Evolutionary conservation across 2,888 invertebrate genomes (phyloP).

Genomic region (Apamea monoglypha): DNA sequence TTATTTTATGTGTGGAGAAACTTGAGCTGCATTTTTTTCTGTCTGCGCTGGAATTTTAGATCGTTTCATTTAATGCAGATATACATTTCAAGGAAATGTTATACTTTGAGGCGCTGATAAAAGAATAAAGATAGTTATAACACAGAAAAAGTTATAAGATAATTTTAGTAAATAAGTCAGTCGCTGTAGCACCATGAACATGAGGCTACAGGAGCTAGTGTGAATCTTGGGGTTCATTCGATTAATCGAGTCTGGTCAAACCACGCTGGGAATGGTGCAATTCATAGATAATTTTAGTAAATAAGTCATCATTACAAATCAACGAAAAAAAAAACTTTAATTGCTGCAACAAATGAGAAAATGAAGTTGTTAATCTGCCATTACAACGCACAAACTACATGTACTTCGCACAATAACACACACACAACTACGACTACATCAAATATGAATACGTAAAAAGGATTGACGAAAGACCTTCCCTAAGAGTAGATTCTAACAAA

Average conservation of each 20-base stretch:
- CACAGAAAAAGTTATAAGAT: not conserved
- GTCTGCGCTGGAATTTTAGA: not conserved
- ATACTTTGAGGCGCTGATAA: not conserved
- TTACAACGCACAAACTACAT: too few relatives aligned
- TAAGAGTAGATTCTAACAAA: slow-evolving; percentile 3
- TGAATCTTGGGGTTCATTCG: too few relatives aligned
- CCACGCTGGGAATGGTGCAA: too few relatives aligned
- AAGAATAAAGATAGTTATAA: not conserved
- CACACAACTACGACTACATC: not conserved
- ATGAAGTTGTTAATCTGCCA: not conserved
- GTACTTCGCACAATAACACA: too few relatives aligned
- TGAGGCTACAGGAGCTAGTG: too few relatives aligned
- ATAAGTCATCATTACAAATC: not conserved
- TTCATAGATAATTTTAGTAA: not conserved
- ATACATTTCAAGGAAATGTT: not conserved
- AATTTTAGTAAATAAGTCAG: not conserved
- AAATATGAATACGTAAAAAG: not conserved
- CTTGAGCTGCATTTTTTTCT: slow-evolving; percentile 9
- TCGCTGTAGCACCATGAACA: too few relatives aligned
- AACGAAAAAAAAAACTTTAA: not conserved
- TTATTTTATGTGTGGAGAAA: slow-evolving; percentile 35
- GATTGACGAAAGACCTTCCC: slow-evolving; percentile 6
- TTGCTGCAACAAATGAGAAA: not conserved
- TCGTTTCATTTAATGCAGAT: not conserved
- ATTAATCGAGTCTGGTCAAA: too few relatives aligned